A percentile compares a stretch with the other conserved stretches of the same genome.
phyloP scores from a whole-genome alignment of 2,113 vertebrate species.

The Pavo muticus region DNA sequence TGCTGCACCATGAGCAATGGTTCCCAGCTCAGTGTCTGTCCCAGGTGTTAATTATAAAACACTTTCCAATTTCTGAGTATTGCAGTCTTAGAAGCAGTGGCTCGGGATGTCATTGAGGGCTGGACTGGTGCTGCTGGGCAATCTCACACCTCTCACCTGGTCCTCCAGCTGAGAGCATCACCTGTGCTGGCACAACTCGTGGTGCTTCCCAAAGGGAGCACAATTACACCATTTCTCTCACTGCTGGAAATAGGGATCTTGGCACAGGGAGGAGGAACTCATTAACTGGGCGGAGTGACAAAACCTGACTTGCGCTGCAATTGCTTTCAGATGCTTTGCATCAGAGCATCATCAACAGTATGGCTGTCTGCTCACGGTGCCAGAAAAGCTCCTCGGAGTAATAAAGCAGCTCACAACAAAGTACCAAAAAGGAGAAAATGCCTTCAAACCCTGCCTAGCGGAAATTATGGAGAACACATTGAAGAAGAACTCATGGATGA shows the following conservation, averaged over 20 bases:
- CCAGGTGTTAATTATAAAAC: not conserved
- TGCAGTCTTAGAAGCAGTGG: not conserved
- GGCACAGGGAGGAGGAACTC: not conserved
- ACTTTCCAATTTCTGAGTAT: not conserved
- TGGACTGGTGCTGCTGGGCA: accelerated
- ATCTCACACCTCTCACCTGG: accelerated
- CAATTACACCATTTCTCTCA: accelerated
- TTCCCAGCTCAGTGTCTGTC: accelerated
- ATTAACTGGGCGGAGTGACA: not conserved
- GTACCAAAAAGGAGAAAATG: not conserved
- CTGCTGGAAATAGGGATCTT: not conserved
- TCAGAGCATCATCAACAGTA: not conserved
- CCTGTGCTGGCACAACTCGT: accelerated
- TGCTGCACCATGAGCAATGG: accelerated
- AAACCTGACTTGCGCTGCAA: not conserved
- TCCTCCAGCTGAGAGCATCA: accelerated
- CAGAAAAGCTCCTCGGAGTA: not conserved
- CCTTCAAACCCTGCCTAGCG: not conserved
- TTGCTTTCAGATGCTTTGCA: not conserved
- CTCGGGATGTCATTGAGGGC: not conserved
- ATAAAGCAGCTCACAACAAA: not conserved
- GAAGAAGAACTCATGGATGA: not conserved
- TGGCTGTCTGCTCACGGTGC: accelerated
- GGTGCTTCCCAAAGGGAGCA: accelerated
- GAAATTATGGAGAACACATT: not conserved